These are phyloP conservation scores for Syngnathus typhle DNA, from an alignment of 2,113 vertebrate species.

Conservation along the genomic window DNA sequence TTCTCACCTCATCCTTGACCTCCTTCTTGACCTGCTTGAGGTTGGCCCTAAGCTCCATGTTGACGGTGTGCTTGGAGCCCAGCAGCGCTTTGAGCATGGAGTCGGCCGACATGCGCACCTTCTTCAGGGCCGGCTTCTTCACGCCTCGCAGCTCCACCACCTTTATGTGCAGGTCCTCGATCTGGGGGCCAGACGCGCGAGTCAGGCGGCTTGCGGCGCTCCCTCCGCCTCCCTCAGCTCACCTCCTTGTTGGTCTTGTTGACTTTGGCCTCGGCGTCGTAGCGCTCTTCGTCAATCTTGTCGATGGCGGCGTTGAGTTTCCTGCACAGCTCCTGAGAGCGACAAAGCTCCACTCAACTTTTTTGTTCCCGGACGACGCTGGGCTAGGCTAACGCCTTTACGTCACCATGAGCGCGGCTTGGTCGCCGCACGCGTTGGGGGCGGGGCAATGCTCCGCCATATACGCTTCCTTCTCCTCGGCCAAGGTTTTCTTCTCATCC, in stretches of 20 bases:
- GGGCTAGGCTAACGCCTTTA: no score
- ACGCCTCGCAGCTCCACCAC: constrained; percentile 88
- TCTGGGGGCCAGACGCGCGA: constrained; percentile 60
- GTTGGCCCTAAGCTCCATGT: constrained; percentile 92
- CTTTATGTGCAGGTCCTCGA: constrained; percentile 90
- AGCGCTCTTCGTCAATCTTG: constrained; percentile 86
- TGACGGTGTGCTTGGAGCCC: constrained; percentile 94
- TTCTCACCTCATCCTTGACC: constrained; percentile 82
- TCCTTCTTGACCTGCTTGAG: constrained; percentile 98
- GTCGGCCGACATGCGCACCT: constrained; percentile 92
- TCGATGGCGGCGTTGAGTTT: constrained; percentile 82
- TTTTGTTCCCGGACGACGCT: no score
- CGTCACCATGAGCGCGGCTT: constrained; percentile 18
- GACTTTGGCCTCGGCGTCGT: constrained; percentile 78
- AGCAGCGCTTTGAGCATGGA: constrained; percentile 91
- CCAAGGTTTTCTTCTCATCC: constrained; percentile 69
- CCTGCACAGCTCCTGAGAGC: constrained; percentile 79
- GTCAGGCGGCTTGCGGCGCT: neutral
- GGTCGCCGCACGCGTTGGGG: constrained; percentile 69
- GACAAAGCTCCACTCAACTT: no score
- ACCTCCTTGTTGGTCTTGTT: constrained; percentile 86
- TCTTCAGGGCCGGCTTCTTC: constrained; percentile 84
- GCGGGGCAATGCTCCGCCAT: constrained; percentile 75
- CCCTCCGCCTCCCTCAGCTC: neutral
- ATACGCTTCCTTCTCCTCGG: constrained; percentile 72